These are phyloP conservation scores for Phylloscopus whistleri DNA, from an alignment of 2,113 vertebrate genomes.

Conservation along the genomic window DNA sequence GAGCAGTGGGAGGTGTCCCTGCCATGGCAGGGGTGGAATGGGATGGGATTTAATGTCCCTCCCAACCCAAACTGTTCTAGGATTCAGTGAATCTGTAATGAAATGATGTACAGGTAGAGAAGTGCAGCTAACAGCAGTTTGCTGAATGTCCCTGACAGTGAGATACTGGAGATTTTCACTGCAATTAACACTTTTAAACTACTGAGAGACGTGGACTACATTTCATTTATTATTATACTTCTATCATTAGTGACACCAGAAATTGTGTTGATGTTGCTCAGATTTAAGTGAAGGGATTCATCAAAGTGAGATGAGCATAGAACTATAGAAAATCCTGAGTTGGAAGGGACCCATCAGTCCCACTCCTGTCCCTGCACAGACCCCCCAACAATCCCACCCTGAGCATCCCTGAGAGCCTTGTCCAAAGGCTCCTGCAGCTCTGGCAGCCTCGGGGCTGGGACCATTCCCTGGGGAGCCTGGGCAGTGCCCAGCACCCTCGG, in stretches of 20 bases:
- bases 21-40: not conserved
- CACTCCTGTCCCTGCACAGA: not conserved
- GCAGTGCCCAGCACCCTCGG: not conserved
- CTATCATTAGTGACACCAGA: not conserved
- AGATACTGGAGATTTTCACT: not conserved
- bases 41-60: not conserved
- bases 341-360: fast-evolving
- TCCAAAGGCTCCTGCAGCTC: not conserved
- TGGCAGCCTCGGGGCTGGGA: not conserved
- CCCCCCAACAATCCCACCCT: not conserved
- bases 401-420: not conserved
- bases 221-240: not conserved
- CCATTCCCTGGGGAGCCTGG: not conserved
- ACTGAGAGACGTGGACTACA: not conserved
- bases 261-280: not conserved
- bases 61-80: not conserved
- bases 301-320: not conserved
- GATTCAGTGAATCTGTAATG: conserved; percentile 7
- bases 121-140: no score
- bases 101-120: conserved; percentile 78
- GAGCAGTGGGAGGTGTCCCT: fast-evolving
- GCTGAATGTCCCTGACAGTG: not conserved
- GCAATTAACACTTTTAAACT: not conserved
- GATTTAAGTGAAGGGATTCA: not conserved
- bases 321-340: not conserved